These are phyloP conservation scores for Meda fulgida DNA, from an alignment of 2,797 vertebrate species.

Conservation along the genomic window DNA sequence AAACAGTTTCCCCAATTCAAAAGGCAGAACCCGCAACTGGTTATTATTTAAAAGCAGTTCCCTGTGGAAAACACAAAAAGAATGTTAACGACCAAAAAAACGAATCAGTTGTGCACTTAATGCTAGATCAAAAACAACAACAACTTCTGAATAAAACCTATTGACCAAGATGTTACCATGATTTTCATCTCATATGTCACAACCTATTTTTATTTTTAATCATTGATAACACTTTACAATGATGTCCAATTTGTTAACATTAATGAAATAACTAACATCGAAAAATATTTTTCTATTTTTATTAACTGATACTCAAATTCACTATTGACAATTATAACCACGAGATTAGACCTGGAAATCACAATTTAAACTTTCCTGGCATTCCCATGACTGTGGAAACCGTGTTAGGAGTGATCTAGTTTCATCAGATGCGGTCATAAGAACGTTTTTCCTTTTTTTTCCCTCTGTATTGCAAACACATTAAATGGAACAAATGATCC, in stretches of 20 bases:
- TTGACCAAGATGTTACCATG: background rate
- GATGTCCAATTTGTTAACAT: background rate
- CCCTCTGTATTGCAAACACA: background rate
- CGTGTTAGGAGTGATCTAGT: background rate
- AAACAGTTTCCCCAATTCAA: slow-evolving; percentile 99
- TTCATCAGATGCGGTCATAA: background rate
- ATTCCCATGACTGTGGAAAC: background rate
- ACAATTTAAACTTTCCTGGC: background rate
- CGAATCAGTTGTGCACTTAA: background rate
- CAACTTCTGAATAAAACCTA: background rate
- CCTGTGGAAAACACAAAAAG: slow-evolving; percentile 78
- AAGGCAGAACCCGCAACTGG: slow-evolving; percentile 99
- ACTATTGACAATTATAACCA: background rate
- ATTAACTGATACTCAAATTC: background rate
- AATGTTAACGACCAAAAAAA: slow-evolving; percentile 36
- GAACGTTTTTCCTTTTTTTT: background rate
- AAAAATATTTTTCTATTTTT: no score
- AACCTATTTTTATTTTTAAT: background rate
- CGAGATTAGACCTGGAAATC: background rate
- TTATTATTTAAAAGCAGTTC: slow-evolving; percentile 99
- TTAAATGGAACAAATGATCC: background rate
- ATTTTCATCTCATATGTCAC: background rate
- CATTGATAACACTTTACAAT: background rate
- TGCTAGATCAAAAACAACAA: no score
- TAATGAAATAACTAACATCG: background rate